phyloP scores from a whole-genome alignment of 2,888 invertebrate species.

The Acrobasis consociella region DNA sequence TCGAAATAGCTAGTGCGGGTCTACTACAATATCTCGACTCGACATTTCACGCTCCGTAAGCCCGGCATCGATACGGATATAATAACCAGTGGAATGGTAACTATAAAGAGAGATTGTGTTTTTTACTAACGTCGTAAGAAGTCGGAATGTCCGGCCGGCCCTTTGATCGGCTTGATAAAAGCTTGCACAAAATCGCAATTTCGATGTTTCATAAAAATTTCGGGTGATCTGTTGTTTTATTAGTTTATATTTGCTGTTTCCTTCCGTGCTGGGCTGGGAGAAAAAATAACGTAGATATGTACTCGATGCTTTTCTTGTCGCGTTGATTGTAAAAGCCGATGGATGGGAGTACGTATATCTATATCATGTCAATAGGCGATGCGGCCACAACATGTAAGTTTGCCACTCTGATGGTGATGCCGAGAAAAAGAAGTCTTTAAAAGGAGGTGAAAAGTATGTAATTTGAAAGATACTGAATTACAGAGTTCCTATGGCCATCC shows the following conservation, averaged over 20 bases:
- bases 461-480: too few relatives aligned
- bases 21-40: slow-evolving; percentile 65
- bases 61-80: slow-evolving; percentile 77
- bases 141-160: slow-evolving; percentile 79
- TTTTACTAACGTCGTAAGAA: slow-evolving; percentile 82
- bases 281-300: too few relatives aligned
- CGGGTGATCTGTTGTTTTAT: background rate
- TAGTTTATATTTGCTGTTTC: background rate
- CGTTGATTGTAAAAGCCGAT: slow-evolving; percentile 3
- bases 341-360: too few relatives aligned
- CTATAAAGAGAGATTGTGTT: slow-evolving; percentile 83
- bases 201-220: slow-evolving; percentile 38
- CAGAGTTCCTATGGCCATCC: too few relatives aligned
- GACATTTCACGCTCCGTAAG: slow-evolving; percentile 80
- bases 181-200: slow-evolving; percentile 47
- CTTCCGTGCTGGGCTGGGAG: background rate
- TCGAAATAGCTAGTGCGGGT: slow-evolving; percentile 11
- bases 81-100: slow-evolving; percentile 82
- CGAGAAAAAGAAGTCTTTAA: too few relatives aligned
- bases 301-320: too few relatives aligned
- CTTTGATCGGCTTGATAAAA: slow-evolving; percentile 82
- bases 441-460: too few relatives aligned
- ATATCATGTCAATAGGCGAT: too few relatives aligned
- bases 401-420: too few relatives aligned
- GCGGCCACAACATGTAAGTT: too few relatives aligned